phyloP scores from a whole-genome alignment of 2,888 invertebrate genomes.

The Mamestra brassicae region DNA sequence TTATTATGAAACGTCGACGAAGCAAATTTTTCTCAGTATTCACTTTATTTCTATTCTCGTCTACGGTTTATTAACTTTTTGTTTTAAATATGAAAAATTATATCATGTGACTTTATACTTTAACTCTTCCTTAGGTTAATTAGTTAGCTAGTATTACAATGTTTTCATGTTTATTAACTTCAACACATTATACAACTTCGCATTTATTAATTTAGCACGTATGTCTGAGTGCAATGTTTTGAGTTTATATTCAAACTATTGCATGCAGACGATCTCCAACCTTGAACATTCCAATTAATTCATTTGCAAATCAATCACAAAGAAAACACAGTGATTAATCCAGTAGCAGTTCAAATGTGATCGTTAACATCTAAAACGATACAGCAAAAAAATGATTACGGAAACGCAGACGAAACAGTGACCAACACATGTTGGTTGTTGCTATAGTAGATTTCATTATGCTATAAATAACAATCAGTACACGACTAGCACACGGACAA shows the following conservation, averaged over 20 bases:
- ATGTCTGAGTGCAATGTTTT: constrained; percentile 2
- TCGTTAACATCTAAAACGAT: constrained; percentile 43
- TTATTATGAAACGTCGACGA: constrained; percentile 47
- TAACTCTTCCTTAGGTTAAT: constrained; percentile 7
- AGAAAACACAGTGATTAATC: constrained; percentile 30
- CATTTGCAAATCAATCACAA: constrained; percentile 30
- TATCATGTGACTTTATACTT: constrained; percentile 23
- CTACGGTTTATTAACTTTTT: constrained; percentile 44
- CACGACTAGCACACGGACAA: constrained; percentile 61
- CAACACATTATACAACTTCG: constrained; percentile 18
- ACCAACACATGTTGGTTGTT: constrained; percentile 56
- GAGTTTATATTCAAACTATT: constrained; percentile 9
- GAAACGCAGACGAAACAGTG: constrained; percentile 40
- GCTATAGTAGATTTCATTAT: constrained; percentile 56
- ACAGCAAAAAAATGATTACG: constrained; percentile 60
- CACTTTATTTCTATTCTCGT: constrained; percentile 53
- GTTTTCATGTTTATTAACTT: constrained; percentile 10
- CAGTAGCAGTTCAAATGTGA: constrained; percentile 28
- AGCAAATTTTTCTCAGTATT: constrained; percentile 56
- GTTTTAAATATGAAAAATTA: constrained; percentile 9
- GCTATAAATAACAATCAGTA: constrained; percentile 63
- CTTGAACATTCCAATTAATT: constrained; percentile 26
- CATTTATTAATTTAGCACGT: constrained; percentile 19
- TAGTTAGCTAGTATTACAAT: constrained; percentile 17
- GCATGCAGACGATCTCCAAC: not conserved